Base-by-base conservation (phyloP, 1,140 invertebrate species). In the Drosophila pectinifera region DNA sequence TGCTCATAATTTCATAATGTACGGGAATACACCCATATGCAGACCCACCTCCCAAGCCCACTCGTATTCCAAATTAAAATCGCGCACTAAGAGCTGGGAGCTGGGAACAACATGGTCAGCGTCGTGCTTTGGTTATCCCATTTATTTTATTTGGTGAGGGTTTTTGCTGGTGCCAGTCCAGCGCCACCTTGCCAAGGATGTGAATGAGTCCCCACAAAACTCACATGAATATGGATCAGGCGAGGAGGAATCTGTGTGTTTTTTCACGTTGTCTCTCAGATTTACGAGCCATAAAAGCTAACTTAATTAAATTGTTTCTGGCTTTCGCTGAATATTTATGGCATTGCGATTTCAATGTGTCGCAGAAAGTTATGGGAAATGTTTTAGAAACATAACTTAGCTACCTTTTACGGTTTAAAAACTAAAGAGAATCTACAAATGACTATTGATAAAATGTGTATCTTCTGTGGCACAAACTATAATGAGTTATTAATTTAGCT, bases 1-100 rank as follows among this genome's bases (percentile, higher is more conserved):
- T 91, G 89, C 90, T 91, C 89, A 91, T 91, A 91, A 91, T 91
- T 91, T 91, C 89, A 90, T 91, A 91, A 91, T 91, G 84, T 84
- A 70, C 49, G 49, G 28, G 49, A 51, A 51, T 78, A 75, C 65
- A 80, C 82, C 68, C 82, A 86, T 86, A 86, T 86, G 81, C 81
- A 82, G 24, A 42, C 16, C 36, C 39, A 36, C 49, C 49, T 36
- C 10, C 42, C 57, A 5, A n/a, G n/a, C n/a, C 46, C 11, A 16
- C 28, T 41, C 43, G 73, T 43, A 59, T 46, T 68, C 43, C 72
- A 74, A 78, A 85, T 86, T 74, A 81, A 85, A 85, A 80, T 65
- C 75, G 56, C 65, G 54, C 78, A 81, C 81, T 81, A 77, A 77
- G 56, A 73, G 72, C 51, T 36, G 54, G 10, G 20, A 43, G 39